Base-by-base conservation (phyloP, 2,797 vertebrate genomes). In the Selene dorsalis region DNA sequence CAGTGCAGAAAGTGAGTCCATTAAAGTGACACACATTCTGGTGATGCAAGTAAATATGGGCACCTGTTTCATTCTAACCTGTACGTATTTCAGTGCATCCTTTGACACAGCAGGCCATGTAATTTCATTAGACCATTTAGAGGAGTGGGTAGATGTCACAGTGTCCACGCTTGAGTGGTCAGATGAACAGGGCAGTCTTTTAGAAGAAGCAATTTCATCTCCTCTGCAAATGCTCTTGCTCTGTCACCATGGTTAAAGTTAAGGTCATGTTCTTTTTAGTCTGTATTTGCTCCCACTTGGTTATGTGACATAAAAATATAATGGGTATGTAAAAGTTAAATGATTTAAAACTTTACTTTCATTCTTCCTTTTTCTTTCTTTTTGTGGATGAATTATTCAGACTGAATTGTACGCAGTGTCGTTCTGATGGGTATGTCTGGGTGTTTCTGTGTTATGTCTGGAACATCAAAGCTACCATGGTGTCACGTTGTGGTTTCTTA, bases 1-100 rank as follows among this genome's bases (percentile, higher is more conserved):
- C 57, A 30, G 55, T 9, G 13, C 20, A 50, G 64, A 69, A 47
- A 50, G 17, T 1, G 59, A 70, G 47, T 77, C 79, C 22, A 87
- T 77, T 83, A 69, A 81, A 63, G 64, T 63, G 57, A 77, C 75
- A 80, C 80, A 79, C 62, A 39, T 65, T 64, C 28, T 62, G 18
- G 67, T 69, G 45, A 52, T 53, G 35, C 24, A 48, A 69, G 41
- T 56, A 72, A 80, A 64, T 18, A 70, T 52, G 17, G 30, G 45
- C 30, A 9, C 39, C 43, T 65, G 57, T 69, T 79, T 73, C 43
- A 79, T 80, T 77, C 50, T 1, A 76, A 73, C 83, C 68, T 41
- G 63, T 45, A 75, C 48, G 55, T 81, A 43, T 67, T 62, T 64
- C 53, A 52, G 32, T 5, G 0, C 22, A 62, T 70, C 64, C 66